Conservation (phyloP, 1,140 invertebrate genomes). For the Grapholita molesta region DNA sequence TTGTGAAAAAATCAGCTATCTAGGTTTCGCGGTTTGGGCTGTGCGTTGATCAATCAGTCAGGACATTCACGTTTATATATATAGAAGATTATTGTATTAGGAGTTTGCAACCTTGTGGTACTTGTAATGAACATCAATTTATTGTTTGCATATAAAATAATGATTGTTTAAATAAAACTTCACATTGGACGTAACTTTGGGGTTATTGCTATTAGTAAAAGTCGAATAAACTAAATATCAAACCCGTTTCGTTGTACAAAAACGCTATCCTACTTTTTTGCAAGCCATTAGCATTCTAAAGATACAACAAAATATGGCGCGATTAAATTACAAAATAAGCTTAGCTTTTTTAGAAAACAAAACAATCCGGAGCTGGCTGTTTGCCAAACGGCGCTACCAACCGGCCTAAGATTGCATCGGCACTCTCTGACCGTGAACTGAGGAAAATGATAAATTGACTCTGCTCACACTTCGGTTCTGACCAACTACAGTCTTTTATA, state of each 20-base stretch:
- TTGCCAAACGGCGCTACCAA: background rate
- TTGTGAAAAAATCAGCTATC: too few relatives aligned
- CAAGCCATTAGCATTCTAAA: background rate
- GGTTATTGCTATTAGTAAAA: too few relatives aligned
- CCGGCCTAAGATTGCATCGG: background rate
- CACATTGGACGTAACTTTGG: too few relatives aligned
- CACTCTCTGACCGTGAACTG: background rate
- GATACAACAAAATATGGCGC: background rate
- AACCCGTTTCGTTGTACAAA: background rate
- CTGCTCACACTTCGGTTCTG: background rate
- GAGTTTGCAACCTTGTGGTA: too few relatives aligned
- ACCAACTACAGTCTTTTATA: background rate
- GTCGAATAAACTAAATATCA: too few relatives aligned
- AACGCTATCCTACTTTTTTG: background rate
- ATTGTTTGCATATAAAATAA: too few relatives aligned
- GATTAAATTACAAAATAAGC: conserved; percentile 14
- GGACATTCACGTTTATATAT: too few relatives aligned
- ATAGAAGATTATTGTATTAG: too few relatives aligned
- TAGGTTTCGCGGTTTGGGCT: too few relatives aligned
- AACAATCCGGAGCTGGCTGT: background rate
- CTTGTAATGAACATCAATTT: too few relatives aligned
- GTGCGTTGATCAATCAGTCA: too few relatives aligned
- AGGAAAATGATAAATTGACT: conserved; percentile 1
- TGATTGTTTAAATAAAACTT: too few relatives aligned
- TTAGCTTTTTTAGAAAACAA: conserved; percentile 6